Evolutionary conservation across 2,113 vertebrate genomes (phyloP), one percentile per base, ranked within the genome.

Genomic region (Psilopsiagon aurifrons): DNA sequence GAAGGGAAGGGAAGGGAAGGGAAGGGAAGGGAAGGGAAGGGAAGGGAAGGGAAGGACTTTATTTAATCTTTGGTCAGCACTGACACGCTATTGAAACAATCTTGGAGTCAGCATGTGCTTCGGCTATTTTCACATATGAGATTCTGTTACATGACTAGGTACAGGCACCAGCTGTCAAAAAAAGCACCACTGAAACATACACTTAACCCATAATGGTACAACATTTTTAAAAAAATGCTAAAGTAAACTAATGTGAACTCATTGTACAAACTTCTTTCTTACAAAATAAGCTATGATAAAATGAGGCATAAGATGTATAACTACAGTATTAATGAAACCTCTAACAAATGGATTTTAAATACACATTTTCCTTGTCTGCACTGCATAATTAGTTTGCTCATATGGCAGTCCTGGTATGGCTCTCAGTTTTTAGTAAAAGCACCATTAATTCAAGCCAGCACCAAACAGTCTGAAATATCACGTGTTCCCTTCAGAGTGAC

Each of bases 251-350:
- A 97, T 94, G 94, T 97, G 95, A 98, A 95, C 95, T 98, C 92
- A 96, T 96, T 95, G 97, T 98, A 98, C 97, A 97, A 96, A 98
- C 94, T 95, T 88, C 92, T 94, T 96, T 95, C 94, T 98, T 98
- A 98, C 66, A 98, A 97, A 97, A 97, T 92, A 98, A 96, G 93
- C 96, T 98, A 97, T 94, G 96, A 98, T 97, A 97, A 98, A 97
- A 98, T 39, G 95, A 98, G 96, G 93, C 91, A 6, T 98, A 98
- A 13, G 95, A 95, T 97, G 93, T 97, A 96, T 96, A 98, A 98
- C 97, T 98, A 98, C 97, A 97, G 96, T 95, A 98, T 98, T 98
- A 98, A 96, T 97, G 97, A 97, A 94, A 97, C 81, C 90, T 97
- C 95, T 97, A 98, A 92, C 95, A 96, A 97, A 93, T 67, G 71